These are phyloP conservation scores for Sarcophaga peregrina DNA, from an alignment of 1,140 invertebrate genomes.

Conservation along the genomic window DNA sequence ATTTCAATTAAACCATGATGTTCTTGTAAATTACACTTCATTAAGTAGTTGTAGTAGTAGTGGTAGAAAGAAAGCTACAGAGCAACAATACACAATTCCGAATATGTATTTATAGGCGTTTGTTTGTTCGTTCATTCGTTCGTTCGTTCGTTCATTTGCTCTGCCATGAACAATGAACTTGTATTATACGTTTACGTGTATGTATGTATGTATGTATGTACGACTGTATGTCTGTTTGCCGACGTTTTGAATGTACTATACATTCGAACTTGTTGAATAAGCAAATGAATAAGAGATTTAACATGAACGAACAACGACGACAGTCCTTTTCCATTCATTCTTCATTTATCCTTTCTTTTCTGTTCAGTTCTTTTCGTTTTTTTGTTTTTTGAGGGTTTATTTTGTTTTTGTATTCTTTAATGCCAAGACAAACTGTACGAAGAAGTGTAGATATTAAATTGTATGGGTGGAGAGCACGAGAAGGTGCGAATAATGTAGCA, in stretches of 20 bases:
- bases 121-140: neutral
- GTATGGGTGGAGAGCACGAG: no score
- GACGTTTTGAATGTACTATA: neutral
- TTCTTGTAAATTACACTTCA: slow-evolving; percentile 35
- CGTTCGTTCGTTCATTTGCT: no score
- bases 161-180: neutral
- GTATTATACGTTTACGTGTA: no score
- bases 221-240: no score
- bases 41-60: neutral
- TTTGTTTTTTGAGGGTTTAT: neutral
- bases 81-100: no score
- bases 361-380: no score
- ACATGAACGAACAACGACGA: slow-evolving; percentile 13
- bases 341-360: neutral
- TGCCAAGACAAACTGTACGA: neutral
- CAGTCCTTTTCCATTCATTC: slow-evolving; percentile 12
- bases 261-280: slow-evolving; percentile 32
- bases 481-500: slow-evolving; percentile 11
- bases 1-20: slow-evolving; percentile 31
- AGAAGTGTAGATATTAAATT: no score
- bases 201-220: no score
- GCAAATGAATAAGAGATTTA: slow-evolving; percentile 36
- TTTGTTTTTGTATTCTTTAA: neutral
- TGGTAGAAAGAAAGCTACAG: neutral
- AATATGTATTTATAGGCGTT: neutral